Conservation (phyloP, 2,888 invertebrate genomes). For the Eumacrocentrus americanus region DNA sequence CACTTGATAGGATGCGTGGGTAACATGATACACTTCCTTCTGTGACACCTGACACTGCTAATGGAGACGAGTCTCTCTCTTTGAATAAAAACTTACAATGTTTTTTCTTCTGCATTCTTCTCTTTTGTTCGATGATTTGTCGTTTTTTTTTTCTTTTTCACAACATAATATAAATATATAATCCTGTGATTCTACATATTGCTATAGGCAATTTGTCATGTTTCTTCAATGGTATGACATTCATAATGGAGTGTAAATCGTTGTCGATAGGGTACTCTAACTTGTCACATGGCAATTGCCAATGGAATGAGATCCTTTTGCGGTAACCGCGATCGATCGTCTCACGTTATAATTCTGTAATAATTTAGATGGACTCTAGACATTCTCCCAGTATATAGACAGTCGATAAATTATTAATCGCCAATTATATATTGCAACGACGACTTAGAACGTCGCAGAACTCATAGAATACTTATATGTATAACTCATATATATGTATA, state of each 20-base stretch:
- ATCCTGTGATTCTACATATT: not conserved
- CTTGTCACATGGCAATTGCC: no score
- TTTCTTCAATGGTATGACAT: constrained; percentile 7
- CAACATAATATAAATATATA: no score
- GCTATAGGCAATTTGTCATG: not conserved
- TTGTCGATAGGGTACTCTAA: no score
- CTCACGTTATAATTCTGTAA: not conserved
- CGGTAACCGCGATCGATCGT: no score
- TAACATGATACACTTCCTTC: constrained; percentile 58
- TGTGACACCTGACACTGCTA: constrained; percentile 49
- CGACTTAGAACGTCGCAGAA: not conserved
- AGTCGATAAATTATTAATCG: not conserved
- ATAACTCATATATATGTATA: not conserved
- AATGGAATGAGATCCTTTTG: no score
- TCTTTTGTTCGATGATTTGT: not conserved
- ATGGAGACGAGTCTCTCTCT: constrained; percentile 9
- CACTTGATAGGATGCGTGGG: constrained; percentile 62
- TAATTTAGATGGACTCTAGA: not conserved
- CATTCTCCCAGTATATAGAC: not conserved
- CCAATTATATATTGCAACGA: not conserved
- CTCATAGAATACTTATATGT: not conserved
- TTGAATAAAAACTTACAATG: constrained; percentile 14
- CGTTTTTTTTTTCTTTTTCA: no score
- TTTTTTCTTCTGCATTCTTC: not conserved
- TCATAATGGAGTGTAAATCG: not conserved